A percentile compares a stretch with the other conserved stretches of the same genome.
Conservation (phyloP, 2,888 invertebrate genomes). For the Petrophora chlorosata region DNA sequence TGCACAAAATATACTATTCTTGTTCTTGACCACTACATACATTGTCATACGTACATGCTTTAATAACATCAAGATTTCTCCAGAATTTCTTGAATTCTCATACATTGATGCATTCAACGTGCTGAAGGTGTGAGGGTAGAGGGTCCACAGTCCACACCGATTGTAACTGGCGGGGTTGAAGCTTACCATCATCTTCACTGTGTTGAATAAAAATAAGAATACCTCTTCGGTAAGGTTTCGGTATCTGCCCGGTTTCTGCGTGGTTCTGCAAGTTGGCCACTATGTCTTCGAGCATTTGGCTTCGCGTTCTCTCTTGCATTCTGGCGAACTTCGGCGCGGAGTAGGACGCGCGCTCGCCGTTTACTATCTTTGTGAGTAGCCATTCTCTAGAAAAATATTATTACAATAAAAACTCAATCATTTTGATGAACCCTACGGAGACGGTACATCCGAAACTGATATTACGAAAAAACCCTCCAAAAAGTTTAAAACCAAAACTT, state of each 20-base stretch:
- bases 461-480: no score
- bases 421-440: not conserved
- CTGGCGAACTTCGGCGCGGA: constrained; percentile 97
- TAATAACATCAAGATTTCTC: not conserved
- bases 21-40: not conserved
- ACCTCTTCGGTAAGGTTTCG: constrained; percentile 95
- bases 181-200: constrained; percentile 15
- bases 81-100: not conserved
- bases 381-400: constrained; percentile 89
- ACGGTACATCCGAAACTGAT: no score
- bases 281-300: constrained; percentile 97
- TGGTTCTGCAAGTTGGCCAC: constrained; percentile 97
- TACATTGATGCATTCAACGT: not conserved
- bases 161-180: constrained; percentile 4
- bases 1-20: not conserved
- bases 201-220: constrained; percentile 30
- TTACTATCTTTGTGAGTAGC: constrained; percentile 96
- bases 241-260: constrained; percentile 97
- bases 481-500: no score
- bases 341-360: constrained; percentile 96
- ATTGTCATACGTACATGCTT: not conserved
- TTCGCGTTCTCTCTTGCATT: constrained; percentile 96
- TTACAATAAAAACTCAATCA: not conserved
- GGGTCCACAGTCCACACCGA: constrained; percentile 18
- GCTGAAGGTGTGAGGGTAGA: constrained; percentile 8